Evolutionary conservation across 2,888 invertebrate species (phyloP).

Genomic region (Plagiodera versicolora): DNA sequence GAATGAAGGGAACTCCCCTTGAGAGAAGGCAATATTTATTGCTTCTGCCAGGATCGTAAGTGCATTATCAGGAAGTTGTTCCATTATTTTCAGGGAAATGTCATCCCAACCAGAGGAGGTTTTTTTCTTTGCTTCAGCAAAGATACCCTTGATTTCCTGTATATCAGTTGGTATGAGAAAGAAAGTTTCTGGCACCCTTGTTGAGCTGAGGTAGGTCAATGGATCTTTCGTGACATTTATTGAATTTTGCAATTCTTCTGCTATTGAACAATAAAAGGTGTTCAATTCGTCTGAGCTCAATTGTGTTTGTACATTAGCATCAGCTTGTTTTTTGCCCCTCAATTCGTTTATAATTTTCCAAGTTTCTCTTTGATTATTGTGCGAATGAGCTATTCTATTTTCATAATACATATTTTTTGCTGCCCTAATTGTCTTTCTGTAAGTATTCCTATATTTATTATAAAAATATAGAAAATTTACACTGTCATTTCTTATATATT

Average conservation of each 20-base stretch:
- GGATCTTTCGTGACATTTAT: not conserved
- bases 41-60: too few species aligned
- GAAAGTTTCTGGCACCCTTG: not conserved
- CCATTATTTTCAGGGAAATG: too few species aligned
- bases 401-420: not conserved
- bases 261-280: not conserved
- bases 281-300: not conserved
- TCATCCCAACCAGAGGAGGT: too few species aligned
- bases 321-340: not conserved
- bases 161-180: too few species aligned
- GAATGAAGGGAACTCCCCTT: too few species aligned
- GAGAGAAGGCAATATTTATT: too few species aligned
- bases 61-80: too few species aligned
- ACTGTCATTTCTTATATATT: not conserved
- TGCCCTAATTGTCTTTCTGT: not conserved
- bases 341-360: conserved; percentile 4
- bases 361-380: not conserved
- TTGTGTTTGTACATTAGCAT: too few species aligned
- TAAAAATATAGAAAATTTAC: not conserved
- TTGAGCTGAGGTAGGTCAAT: not conserved
- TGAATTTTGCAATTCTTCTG: not conserved
- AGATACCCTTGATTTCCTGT: too few species aligned
- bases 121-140: too few species aligned
- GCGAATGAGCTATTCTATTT: not conserved
- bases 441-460: not conserved